Percentiles rank a stretch among this genome's conserved stretches.
phyloP scores from a whole-genome alignment of 2,113 vertebrate genomes.

The Callopanchax toddi region DNA sequence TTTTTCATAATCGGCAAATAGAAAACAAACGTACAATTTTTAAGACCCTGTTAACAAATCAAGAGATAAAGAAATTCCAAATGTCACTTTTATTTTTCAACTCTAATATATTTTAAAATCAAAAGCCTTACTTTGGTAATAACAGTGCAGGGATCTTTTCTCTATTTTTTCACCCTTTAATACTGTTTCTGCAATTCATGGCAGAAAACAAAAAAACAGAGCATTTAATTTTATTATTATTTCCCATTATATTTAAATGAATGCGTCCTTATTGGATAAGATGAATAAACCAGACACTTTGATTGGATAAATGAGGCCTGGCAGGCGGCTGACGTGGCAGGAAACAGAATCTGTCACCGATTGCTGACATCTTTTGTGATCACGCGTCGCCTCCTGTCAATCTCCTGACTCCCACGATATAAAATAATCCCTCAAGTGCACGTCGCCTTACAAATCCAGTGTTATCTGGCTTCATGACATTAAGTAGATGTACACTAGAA shows the following conservation, averaged over 20 bases:
- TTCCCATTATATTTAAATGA: not conserved
- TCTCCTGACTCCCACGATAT: conserved; percentile 42
- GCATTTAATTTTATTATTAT: not conserved
- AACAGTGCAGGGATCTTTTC: too few relatives aligned
- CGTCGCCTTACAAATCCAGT: not conserved
- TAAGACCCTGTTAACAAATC: too few relatives aligned
- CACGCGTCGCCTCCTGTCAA: conserved; percentile 34
- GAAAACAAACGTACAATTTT: too few relatives aligned
- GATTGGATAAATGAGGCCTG: conserved; percentile 29
- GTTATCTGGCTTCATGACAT: conserved; percentile 8
- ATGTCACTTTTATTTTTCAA: too few relatives aligned
- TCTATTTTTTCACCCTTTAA: not conserved
- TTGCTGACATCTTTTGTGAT: conserved; percentile 48
- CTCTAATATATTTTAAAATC: too few relatives aligned
- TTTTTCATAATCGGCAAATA: too few relatives aligned
- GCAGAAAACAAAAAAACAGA: not conserved
- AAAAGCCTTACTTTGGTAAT: too few relatives aligned
- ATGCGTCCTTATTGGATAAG: conserved; percentile 1
- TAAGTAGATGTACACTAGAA: not conserved
- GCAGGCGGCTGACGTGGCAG: not conserved
- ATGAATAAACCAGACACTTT: conserved; percentile 3
- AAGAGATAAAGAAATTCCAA: too few relatives aligned
- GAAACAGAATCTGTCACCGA: conserved; percentile 36
- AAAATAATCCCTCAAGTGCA: conserved; percentile 33
- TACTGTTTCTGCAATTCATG: not conserved